Evolutionary conservation across 2,113 vertebrate genomes (phyloP), one percentile per base, ranked within the genome.

Genomic region (Phyllostomus hastatus): DNA sequence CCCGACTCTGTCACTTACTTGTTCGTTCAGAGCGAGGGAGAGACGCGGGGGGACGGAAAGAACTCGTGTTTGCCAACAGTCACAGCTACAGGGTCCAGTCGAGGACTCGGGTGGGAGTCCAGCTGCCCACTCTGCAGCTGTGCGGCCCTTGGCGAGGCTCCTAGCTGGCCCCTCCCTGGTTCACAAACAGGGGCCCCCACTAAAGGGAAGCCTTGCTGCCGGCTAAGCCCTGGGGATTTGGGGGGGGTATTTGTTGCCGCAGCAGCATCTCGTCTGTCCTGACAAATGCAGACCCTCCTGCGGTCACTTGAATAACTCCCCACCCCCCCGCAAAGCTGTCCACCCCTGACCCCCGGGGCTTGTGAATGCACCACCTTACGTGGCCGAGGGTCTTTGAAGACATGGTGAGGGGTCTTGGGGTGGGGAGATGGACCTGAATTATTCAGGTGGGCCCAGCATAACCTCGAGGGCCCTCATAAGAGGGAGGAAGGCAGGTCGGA

Each of bases 51-150:
- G 26, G 43, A 33, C 2, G 2, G 33, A 52, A 33, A 52, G 50
- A 46, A 15, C 2, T 4, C 2, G 0, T 0, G 26, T 48, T 46
- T 48, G 38, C 33, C 5, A 28, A 33, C 41, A 70, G 20, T 59
- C 61, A 28, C 1, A 28, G 72, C 89, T 12, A 11, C 16, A n/a
- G 28, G 28, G 64, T 22, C 0, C 0, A 19, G 35, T 22, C 41
- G 5, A 31, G 54, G 43, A 48, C 73, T 14, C 4, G 4, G 10
- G 4, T 0, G 24, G 38, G 43, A 14, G 12, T 66, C 41, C 67
- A 48, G 64, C 59, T 48, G 81, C 54, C 41, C 7, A 1, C 43
- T 26, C 50, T 22, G 69, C 46, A 59, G 86, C 52, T 35, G n/a
- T 15, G 61, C 12, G 9, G 50, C 64, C 54, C 54, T 35, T 19